Evolutionary conservation across 1,140 invertebrate species (phyloP).

Genomic region (Drosophila neocordata): DNA sequence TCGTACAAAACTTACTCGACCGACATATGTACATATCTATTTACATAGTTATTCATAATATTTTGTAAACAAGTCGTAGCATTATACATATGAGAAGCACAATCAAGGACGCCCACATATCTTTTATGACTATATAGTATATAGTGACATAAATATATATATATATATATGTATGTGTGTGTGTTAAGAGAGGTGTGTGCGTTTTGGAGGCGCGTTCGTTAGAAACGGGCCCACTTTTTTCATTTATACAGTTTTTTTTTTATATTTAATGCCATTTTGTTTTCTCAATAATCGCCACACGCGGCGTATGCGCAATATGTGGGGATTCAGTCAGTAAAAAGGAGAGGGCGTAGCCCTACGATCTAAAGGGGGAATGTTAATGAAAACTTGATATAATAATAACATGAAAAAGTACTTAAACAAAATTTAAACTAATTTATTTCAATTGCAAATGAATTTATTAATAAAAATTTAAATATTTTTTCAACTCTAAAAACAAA

Average conservation of each 20-base stretch:
- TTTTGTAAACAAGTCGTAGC: conserved; percentile 1
- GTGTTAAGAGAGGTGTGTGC: conserved; percentile 13
- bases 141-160: neutral
- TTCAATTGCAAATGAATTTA: no score
- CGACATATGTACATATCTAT: neutral
- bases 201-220: conserved; percentile 65
- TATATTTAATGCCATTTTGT: conserved; percentile 20
- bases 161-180: conserved; percentile 11
- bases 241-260: neutral
- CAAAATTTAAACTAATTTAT: no score
- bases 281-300: conserved; percentile 41
- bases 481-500: no score
- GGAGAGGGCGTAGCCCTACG: neutral
- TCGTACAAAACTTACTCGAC: neutral
- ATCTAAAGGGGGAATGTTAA: neutral
- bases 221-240: conserved; percentile 60
- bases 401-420: no score
- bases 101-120: conserved; percentile 47
- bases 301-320: conserved; percentile 68
- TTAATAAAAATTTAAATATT: no score
- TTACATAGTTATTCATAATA: conserved; percentile 8
- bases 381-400: no score
- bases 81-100: conserved; percentile 20
- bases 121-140: conserved; percentile 3
- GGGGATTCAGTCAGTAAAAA: neutral